A percentile compares a stretch with the other conserved stretches of the same genome.
phyloP scores from a whole-genome alignment of 2,797 vertebrate genomes.

The Anabas testudineus region DNA sequence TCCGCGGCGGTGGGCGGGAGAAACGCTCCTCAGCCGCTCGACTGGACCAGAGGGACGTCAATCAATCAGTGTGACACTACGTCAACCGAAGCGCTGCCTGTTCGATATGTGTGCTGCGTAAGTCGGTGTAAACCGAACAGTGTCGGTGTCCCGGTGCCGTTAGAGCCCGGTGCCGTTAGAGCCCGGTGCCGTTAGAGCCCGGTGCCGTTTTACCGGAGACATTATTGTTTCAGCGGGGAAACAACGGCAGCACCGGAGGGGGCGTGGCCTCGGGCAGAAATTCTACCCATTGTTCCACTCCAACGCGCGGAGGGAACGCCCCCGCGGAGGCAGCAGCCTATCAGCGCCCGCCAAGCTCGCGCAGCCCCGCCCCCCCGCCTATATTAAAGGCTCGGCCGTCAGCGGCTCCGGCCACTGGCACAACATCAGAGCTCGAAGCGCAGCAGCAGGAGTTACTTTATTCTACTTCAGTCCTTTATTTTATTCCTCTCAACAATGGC shows the following conservation, averaged over 20 bases:
- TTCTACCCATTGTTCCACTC: conserved; percentile 83
- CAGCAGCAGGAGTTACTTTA: conserved; percentile 78
- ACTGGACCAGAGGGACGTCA: conserved; percentile 61
- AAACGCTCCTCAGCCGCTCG: conserved; percentile 9
- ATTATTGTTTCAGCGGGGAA: conserved; percentile 43
- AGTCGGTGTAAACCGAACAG: conserved; percentile 21
- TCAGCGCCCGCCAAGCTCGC: conserved; percentile 43
- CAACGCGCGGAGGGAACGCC: conserved; percentile 69
- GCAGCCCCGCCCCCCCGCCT: conserved; percentile 77
- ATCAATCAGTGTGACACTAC: conserved; percentile 71
- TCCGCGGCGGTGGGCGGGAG: conserved; percentile 62
- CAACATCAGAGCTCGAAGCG: conserved; percentile 67
- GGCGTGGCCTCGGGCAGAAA: conserved; percentile 79
- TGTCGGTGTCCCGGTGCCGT: background rate
- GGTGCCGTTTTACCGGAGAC: conserved; percentile 26
- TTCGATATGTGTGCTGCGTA: conserved; percentile 17
- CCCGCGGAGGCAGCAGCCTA: conserved; percentile 67
- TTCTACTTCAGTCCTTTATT: conserved; percentile 73
- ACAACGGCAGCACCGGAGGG: conserved; percentile 52
- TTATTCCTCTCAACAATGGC: conserved; percentile 81
- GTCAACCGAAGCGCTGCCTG: conserved; percentile 25
- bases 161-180: no score
- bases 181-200: no score
- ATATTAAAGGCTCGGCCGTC: conserved; percentile 79
- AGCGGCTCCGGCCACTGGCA: conserved; percentile 82